Evolutionary conservation across 64 coral and sea anemone species (phyloP).

Genomic region (Cladopsammia gracilis): DNA sequence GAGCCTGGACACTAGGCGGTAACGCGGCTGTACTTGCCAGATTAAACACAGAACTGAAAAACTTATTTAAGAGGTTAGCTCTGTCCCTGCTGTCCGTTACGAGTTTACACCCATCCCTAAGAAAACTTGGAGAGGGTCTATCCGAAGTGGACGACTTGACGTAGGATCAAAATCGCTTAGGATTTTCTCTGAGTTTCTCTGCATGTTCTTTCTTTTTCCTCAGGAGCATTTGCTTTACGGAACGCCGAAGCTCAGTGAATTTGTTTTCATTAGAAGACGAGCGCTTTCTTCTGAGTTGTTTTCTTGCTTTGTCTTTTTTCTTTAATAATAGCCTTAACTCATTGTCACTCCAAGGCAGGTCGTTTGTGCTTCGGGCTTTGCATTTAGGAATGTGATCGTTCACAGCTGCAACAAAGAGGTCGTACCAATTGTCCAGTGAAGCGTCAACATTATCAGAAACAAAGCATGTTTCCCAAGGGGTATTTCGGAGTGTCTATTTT

Average conservation of each 20-base stretch:
- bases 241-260: conserved; percentile 22
- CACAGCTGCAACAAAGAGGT: conserved; percentile 42
- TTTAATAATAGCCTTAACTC: background rate
- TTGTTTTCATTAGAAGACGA: background rate
- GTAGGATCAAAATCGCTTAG: conserved; percentile 75
- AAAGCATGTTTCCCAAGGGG: conserved; percentile 44
- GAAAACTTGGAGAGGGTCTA: conserved; percentile 31
- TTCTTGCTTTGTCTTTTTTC: background rate
- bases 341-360: conserved; percentile 25
- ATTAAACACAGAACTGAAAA: conserved; percentile 45
- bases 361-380: conserved; percentile 27
- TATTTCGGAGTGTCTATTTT: conserved; percentile 2
- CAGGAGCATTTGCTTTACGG: conserved; percentile 39
- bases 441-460: conserved; percentile 25
- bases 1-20: background rate
- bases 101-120: conserved; percentile 30
- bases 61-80: conserved; percentile 21
- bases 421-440: conserved; percentile 28
- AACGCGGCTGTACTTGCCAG: conserved; percentile 6
- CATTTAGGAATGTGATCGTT: conserved; percentile 45
- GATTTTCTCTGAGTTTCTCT: conserved; percentile 41
- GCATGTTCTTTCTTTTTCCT: conserved; percentile 44
- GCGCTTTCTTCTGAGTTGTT: background rate
- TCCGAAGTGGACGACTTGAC: conserved; percentile 58
- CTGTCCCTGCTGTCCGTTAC: conserved; percentile 29